Evolutionary conservation across 2,888 invertebrate genomes (phyloP).

Genomic region (Ormyrus nitidulus): DNA sequence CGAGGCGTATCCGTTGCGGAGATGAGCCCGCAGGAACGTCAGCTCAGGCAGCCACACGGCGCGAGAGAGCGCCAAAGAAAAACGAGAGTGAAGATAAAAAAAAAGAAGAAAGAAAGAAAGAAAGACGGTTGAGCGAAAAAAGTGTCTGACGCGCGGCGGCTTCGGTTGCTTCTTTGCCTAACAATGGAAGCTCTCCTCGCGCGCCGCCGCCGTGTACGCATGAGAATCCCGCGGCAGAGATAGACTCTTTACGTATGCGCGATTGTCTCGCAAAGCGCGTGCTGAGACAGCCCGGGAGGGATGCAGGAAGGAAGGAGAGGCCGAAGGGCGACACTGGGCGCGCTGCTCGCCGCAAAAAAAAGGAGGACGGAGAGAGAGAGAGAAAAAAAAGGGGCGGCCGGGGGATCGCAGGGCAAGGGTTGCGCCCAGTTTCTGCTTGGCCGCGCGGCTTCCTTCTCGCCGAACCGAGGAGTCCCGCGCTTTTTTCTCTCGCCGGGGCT

Average conservation of each 20-base stretch:
- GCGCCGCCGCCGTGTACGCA: conserved; percentile 40
- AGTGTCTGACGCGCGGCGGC: conserved; percentile 54
- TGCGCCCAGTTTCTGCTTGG: too few species aligned
- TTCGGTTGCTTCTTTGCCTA: conserved; percentile 72
- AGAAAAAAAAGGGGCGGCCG: not conserved
- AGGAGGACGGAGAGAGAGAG: conserved; percentile 8
- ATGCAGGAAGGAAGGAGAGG: conserved; percentile 55
- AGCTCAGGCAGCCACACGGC: not conserved
- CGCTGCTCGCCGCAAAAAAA: conserved; percentile 42
- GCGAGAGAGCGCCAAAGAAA: conserved; percentile 39
- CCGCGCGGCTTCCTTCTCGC: too few species aligned
- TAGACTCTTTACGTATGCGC: conserved; percentile 70
- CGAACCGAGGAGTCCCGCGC: not conserved
- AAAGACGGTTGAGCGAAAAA: conserved; percentile 62
- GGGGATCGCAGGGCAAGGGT: not conserved
- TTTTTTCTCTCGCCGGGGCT: not conserved
- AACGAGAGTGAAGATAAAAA: conserved; percentile 38
- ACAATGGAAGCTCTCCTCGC: conserved; percentile 66
- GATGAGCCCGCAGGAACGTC: conserved; percentile 25
- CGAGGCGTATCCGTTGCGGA: conserved; percentile 27
- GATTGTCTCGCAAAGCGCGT: conserved; percentile 63
- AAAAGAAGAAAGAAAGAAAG: conserved; percentile 58
- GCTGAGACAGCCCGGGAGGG: conserved; percentile 44
- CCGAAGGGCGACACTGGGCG: conserved; percentile 54
- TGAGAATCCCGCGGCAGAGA: conserved; percentile 57